phyloP scores from a whole-genome alignment of 2,888 invertebrate species.

The Cerastis rubricosa region DNA sequence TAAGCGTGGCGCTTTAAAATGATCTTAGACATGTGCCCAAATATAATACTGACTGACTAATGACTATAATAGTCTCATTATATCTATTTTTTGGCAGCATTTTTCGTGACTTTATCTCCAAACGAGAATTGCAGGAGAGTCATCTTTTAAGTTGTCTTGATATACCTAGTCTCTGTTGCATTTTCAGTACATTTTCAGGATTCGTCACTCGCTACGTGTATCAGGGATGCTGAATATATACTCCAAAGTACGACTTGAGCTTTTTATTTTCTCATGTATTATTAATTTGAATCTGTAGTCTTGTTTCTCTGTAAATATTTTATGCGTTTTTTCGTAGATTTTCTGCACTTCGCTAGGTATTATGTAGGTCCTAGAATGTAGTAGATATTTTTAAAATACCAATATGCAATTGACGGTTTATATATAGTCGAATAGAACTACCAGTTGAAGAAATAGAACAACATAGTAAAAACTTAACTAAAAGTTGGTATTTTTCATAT shows the following conservation, averaged over 20 bases:
- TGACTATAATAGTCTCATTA: background rate
- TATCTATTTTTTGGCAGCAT: background rate
- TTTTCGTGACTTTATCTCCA: background rate
- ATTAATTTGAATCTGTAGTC: conserved; percentile 21
- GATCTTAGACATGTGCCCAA: background rate
- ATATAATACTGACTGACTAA: background rate
- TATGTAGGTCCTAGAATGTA: background rate
- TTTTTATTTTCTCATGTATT: conserved; percentile 40
- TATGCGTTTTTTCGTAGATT: conserved; percentile 9
- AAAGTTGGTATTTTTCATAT: background rate
- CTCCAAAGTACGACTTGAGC: conserved; percentile 12
- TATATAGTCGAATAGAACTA: background rate
- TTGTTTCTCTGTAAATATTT: conserved; percentile 18
- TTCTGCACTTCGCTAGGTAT: background rate
- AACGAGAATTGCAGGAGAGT: background rate
- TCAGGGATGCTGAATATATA: conserved; percentile 22
- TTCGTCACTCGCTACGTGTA: conserved; percentile 19
- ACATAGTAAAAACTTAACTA: background rate
- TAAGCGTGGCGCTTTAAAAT: background rate
- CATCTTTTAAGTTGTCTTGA: background rate
- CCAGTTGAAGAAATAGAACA: background rate
- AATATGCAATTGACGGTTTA: conserved; percentile 4
- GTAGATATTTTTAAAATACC: background rate
- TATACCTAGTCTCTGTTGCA: conserved; percentile 28
- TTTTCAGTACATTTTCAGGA: conserved; percentile 45